Base-by-base conservation (phyloP, 2,113 vertebrate species). In the Antechinus flavipes region DNA sequence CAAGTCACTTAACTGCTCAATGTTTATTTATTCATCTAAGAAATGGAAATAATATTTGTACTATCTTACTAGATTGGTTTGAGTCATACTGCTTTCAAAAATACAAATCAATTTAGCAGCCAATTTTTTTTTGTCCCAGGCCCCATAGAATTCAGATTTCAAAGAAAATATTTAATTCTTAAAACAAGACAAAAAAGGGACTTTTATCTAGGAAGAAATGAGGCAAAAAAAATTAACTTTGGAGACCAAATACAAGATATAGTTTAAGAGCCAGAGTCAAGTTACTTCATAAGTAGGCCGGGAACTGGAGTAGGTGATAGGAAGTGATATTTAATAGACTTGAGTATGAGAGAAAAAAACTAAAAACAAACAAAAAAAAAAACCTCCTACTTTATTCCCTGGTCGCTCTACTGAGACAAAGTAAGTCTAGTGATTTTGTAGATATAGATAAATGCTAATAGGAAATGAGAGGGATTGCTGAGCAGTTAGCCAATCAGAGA, bases 81-180 rank as follows among this genome's bases (percentile, higher is more conserved):
- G 52, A 94, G 46, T 84, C n/a, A 55, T 61, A 91, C 95, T 90
- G 54, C 91, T 96, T 94, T 93, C 92, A 96, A 96, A 96, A 95
- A 58, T 54, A 55, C 19, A 95, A 95, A 94, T 92, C 14, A 47
- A 55, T 90, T 54, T 91, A 91, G 35, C 25, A 0, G 89, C 89
- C 84, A 89, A 94, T 94, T 96, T 5, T 94, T 52, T 93, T 93
- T 84, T 76, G 5, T 76, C 26, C 84, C 89, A 2, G 50, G 14
- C n/a, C 7, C 19, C 22, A 58, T 0, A 90, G 53, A 89, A 35
- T 93, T 93, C 53, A 91, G 47, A 46, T 92, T 94, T 90, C 25
- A 90, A 26, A 94, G 54, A 68, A 92, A 96, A 30, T 61, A 52
- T 2, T 92, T 27, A 30, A 54, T 0, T 92, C 91, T 12, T 84